A percentile compares a stretch with the other conserved stretches of the same genome.
Evolutionary conservation across 53 echinoderm and acorn worm species (phyloP).

Genomic region (Antedon mediterranea): DNA sequence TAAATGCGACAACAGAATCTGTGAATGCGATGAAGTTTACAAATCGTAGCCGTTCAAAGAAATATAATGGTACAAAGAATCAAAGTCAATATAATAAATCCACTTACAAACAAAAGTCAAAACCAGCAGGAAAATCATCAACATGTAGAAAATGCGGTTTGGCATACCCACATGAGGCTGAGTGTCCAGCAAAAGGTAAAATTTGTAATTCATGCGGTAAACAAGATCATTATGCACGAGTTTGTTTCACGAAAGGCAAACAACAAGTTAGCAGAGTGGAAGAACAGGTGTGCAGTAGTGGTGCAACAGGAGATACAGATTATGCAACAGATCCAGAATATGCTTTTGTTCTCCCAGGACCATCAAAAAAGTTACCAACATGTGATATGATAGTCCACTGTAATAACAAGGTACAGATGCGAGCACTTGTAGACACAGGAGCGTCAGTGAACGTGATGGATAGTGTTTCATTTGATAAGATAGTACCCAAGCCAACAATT

Average conservation of each 20-base stretch:
- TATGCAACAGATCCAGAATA: neutral
- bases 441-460: constrained; percentile 3
- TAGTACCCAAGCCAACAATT: neutral
- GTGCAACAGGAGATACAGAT: neutral
- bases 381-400: neutral
- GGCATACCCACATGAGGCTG: constrained; percentile 15
- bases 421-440: constrained; percentile 5
- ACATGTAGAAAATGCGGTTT: constrained; percentile 13
- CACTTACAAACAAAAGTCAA: too few species aligned
- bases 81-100: too few species aligned
- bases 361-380: neutral
- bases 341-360: neutral
- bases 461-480: neutral
- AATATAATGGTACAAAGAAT: too few species aligned
- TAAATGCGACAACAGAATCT: neutral
- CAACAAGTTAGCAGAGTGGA: neutral
- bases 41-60: too few species aligned
- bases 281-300: neutral
- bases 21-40: too few species aligned
- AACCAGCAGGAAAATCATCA: neutral
- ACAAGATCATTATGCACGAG: constrained; percentile 13
- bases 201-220: constrained; percentile 12
- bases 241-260: constrained; percentile 3
- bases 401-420: neutral
- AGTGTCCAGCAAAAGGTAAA: constrained; percentile 24